Conservation (phyloP, 2,113 vertebrate species). For the Caloenas nicobarica region DNA sequence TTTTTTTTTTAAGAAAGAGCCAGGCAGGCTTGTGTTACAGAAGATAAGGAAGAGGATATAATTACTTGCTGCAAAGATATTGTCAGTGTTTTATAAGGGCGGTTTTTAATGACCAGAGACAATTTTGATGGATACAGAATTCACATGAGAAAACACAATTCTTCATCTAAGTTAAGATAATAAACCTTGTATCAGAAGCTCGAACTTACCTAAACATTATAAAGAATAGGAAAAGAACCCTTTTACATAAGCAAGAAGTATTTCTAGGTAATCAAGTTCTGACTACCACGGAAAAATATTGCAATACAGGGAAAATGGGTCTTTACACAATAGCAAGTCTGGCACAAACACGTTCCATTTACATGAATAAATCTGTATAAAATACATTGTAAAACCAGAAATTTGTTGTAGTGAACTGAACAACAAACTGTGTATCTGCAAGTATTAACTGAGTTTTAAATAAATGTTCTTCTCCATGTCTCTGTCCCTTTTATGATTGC, state of each 20-base stretch:
- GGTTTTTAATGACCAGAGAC: neutral
- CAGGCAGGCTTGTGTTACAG: neutral
- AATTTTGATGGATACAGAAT: neutral
- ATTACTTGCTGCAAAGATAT: neutral
- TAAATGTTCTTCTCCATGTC: neutral
- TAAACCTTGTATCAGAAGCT: neutral
- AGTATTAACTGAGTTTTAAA: neutral
- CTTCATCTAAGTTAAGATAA: neutral
- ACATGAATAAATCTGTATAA: neutral
- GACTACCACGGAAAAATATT: neutral
- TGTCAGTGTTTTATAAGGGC: neutral
- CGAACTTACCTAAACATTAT: neutral
- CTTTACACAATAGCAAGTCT: neutral
- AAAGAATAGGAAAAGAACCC: neutral
- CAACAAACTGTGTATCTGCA: neutral
- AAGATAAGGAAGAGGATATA: neutral
- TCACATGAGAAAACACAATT: neutral
- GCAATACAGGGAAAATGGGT: neutral
- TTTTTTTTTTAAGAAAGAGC: neutral
- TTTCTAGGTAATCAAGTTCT: neutral
- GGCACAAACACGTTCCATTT: neutral
- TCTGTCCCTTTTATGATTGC: neutral
- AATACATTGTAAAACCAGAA: neutral
- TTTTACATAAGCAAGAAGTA: neutral
- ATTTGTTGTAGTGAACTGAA: neutral